A percentile compares a stretch with the other conserved stretches of the same genome.
Evolutionary conservation across 2,797 vertebrate species (phyloP).

Genomic region (Liparis tanakae): DNA sequence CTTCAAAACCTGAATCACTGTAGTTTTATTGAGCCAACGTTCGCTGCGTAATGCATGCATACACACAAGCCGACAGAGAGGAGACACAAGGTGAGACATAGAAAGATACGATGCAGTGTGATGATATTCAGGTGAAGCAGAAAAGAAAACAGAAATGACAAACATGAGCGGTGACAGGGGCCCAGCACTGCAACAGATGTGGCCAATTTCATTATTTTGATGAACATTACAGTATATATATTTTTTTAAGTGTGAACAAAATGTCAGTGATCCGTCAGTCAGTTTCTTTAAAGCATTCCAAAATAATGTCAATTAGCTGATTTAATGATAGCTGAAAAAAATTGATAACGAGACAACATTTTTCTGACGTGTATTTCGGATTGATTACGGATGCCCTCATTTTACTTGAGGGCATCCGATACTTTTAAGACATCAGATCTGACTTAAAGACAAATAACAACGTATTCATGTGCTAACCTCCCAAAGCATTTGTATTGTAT

Average conservation of each 20-base stretch:
- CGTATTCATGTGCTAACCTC: conserved; percentile 8
- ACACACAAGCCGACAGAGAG: conserved; percentile 17
- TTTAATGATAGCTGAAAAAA: background rate
- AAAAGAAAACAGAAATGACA: background rate
- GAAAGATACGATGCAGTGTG: background rate
- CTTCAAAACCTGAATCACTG: background rate
- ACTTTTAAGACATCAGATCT: background rate
- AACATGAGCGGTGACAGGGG: background rate
- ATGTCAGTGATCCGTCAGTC: background rate
- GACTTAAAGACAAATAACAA: background rate
- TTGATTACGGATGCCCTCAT: too few species aligned
- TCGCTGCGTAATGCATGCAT: background rate
- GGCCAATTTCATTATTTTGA: background rate
- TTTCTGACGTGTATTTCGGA: background rate
- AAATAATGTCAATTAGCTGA: background rate
- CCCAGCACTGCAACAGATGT: background rate
- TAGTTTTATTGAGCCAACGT: background rate
- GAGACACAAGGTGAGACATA: conserved; percentile 15
- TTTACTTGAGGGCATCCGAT: background rate
- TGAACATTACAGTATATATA: background rate
- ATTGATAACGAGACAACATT: background rate
- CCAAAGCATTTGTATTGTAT: conserved; percentile 12
- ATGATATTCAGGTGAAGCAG: conserved; percentile 1
- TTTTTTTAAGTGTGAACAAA: background rate
- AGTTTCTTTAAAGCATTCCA: background rate